Evolutionary conservation across 1,140 invertebrate species (phyloP).

Genomic region (Phortica variegata): DNA sequence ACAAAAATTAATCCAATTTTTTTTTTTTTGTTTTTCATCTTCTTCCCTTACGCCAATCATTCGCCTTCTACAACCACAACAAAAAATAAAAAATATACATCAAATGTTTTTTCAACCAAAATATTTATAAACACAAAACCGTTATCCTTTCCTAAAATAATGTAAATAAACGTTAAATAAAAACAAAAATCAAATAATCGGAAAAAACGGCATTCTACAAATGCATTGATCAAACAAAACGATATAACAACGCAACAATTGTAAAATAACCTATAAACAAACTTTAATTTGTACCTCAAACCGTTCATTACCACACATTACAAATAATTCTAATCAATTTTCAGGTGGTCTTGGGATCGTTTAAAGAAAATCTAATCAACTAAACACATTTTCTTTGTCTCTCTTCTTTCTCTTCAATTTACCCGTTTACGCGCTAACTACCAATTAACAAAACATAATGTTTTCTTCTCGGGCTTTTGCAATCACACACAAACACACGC

Average conservation of each 20-base stretch:
- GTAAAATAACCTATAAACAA: conserved; percentile 1
- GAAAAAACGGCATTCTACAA: not conserved
- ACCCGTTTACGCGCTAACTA: conserved; percentile 12
- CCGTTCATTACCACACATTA: too few relatives aligned
- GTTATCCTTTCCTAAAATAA: not conserved
- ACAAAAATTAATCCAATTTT: not conserved
- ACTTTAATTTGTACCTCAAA: too few relatives aligned
- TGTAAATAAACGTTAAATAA: not conserved
- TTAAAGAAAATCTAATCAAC: conserved; percentile 56
- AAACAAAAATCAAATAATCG: not conserved
- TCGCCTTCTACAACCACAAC: not conserved
- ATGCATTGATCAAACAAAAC: too few relatives aligned
- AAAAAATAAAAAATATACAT: too few relatives aligned
- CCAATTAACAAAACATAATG: conserved; percentile 6
- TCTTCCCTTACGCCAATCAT: not conserved
- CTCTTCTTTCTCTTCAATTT: conserved; percentile 30
- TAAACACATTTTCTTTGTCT: conserved; percentile 27
- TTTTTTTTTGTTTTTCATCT: not conserved
- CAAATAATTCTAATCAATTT: conserved; percentile 18
- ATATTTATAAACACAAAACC: not conserved
- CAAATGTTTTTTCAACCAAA: not conserved
- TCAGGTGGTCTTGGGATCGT: conserved; percentile 53
- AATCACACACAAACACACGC: conserved; percentile 16
- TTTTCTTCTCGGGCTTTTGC: not conserved
- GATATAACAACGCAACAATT: conserved; percentile 3